Conservation (phyloP, 2,113 vertebrate genomes). For the Solenodon paradoxus region DNA sequence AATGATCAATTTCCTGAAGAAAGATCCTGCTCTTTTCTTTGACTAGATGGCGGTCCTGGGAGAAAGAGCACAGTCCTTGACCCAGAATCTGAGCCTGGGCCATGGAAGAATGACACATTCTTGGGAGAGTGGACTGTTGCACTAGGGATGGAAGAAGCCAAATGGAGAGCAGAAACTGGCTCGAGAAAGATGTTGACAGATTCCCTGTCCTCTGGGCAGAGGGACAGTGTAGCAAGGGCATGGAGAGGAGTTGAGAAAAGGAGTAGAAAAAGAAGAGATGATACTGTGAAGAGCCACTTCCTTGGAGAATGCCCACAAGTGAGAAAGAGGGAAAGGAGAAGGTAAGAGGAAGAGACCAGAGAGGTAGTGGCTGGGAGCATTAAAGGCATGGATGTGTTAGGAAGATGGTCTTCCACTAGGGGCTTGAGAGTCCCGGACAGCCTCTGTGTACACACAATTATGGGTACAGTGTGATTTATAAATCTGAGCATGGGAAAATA, state of each 20-base stretch:
- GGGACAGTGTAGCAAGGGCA: neutral
- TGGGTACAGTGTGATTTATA: neutral
- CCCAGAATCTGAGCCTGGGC: neutral
- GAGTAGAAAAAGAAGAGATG: neutral
- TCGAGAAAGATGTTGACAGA: neutral
- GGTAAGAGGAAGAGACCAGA: neutral
- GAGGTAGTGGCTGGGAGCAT: neutral
- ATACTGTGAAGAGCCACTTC: neutral
- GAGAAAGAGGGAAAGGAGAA: neutral
- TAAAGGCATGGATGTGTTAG: neutral
- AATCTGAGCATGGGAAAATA: neutral
- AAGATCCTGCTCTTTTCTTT: constrained; percentile 3
- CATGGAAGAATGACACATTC: neutral
- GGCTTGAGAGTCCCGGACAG: too few species aligned
- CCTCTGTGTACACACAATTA: too few species aligned
- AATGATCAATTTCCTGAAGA: neutral
- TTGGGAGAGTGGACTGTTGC: neutral
- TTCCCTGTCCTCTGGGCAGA: neutral
- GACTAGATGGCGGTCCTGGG: neutral
- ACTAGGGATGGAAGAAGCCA: neutral
- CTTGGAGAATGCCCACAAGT: neutral
- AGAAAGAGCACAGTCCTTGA: neutral
- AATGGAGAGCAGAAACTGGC: neutral
- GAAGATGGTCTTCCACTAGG: neutral
- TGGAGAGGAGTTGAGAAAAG: neutral